These are phyloP conservation scores for Nemapogon koenigi DNA, from an alignment of 2,888 invertebrate genomes.

Conservation along the genomic window DNA sequence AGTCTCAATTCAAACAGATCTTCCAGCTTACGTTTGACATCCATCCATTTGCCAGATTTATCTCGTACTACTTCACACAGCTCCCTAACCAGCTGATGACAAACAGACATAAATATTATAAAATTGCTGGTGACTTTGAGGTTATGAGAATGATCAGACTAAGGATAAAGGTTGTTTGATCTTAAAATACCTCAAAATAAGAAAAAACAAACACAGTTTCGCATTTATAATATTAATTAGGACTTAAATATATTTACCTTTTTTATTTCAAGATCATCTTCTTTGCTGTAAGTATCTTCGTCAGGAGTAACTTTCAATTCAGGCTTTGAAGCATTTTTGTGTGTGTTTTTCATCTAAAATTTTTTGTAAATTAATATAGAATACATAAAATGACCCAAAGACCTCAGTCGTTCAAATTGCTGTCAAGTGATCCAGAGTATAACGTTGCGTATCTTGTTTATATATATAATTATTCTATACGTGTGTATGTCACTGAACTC, in stretches of 20 bases:
- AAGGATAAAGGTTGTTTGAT: background rate
- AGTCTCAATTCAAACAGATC: slow-evolving; percentile 40
- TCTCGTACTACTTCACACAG: slow-evolving; percentile 37
- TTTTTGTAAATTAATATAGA: too few relatives aligned
- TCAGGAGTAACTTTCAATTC: slow-evolving; percentile 29
- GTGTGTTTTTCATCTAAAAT: too few relatives aligned
- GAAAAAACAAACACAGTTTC: background rate
- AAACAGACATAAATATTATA: slow-evolving; percentile 5
- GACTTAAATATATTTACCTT: slow-evolving; percentile 25
- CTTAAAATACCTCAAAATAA: background rate
- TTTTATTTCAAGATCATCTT: slow-evolving; percentile 42
- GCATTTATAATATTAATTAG: background rate
- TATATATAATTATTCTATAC: too few relatives aligned
- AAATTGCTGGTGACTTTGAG: background rate
- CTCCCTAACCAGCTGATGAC: slow-evolving; percentile 40
- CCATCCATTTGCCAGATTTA: slow-evolving; percentile 18
- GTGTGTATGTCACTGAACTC: too few relatives aligned
- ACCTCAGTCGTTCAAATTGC: too few relatives aligned
- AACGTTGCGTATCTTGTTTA: too few relatives aligned
- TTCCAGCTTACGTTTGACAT: slow-evolving; percentile 33
- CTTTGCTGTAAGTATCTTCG: slow-evolving; percentile 33
- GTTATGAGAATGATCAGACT: background rate
- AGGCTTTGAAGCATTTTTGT: too few relatives aligned
- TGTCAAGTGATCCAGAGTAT: too few relatives aligned
- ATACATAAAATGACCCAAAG: too few relatives aligned